Conservation (phyloP, 1,140 invertebrate species). For the Leptinotarsa lineolata region DNA sequence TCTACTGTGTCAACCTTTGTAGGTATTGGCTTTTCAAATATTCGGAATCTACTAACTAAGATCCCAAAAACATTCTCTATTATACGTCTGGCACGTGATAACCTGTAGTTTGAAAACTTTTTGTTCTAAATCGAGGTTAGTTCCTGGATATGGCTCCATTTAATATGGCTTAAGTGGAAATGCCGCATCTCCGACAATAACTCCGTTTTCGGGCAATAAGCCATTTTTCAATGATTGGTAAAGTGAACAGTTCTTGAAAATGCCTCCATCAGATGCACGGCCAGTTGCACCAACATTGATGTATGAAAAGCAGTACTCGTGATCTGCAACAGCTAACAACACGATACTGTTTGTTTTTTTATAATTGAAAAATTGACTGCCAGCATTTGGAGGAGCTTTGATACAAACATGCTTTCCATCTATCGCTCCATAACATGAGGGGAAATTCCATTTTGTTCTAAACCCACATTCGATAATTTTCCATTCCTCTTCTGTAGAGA, state of each 20-base stretch:
- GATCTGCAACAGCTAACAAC: slow-evolving; percentile 49
- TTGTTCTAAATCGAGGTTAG: background rate
- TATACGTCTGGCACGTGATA: slow-evolving; percentile 30
- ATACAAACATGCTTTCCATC: slow-evolving; percentile 53
- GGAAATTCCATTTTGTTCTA: slow-evolving; percentile 22
- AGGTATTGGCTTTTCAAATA: slow-evolving; percentile 6
- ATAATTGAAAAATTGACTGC: slow-evolving; percentile 40
- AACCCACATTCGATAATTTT: background rate
- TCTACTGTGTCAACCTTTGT: background rate
- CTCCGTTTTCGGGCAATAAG: background rate
- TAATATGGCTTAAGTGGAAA: background rate
- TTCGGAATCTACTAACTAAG: background rate
- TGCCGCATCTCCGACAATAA: background rate
- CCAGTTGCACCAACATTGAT: slow-evolving; percentile 49
- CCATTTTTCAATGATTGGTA: slow-evolving; percentile 30
- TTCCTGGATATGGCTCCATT: slow-evolving; percentile 3
- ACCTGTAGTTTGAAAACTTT: slow-evolving; percentile 4
- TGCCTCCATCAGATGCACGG: slow-evolving; percentile 47
- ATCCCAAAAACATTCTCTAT: slow-evolving; percentile 7
- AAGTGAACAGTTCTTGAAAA: slow-evolving; percentile 41
- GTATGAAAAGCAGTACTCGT: slow-evolving; percentile 48
- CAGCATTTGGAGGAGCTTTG: slow-evolving; percentile 41
- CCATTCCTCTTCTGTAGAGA: slow-evolving; percentile 1
- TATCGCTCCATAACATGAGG: slow-evolving; percentile 43
- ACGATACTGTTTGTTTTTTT: slow-evolving; percentile 37